phyloP scores from a whole-genome alignment of 2,113 vertebrate species.

The Passer montanus region DNA sequence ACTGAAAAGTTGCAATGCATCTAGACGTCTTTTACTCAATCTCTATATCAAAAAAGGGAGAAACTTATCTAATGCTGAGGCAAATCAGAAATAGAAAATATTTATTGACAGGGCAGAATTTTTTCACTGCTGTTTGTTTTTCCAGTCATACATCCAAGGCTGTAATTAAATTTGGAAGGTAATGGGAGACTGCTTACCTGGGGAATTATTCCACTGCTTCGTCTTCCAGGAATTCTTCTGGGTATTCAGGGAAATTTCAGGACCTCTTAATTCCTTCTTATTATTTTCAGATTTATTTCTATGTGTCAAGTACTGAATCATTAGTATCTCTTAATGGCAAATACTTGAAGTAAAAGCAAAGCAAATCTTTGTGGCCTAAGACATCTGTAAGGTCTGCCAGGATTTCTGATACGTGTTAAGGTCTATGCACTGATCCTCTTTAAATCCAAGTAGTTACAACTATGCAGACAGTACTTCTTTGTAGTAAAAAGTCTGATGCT shows the following conservation, averaged over 20 bases:
- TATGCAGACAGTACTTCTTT: not conserved
- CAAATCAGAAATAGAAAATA: not conserved
- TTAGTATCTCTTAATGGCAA: not conserved
- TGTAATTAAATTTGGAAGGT: conserved; percentile 11
- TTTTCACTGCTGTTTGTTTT: conserved; percentile 1
- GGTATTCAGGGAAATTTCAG: not conserved
- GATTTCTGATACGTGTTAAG: not conserved
- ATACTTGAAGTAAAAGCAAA: not conserved
- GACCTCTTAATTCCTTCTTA: not conserved
- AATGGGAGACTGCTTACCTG: not conserved
- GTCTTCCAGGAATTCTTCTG: conserved; percentile 14
- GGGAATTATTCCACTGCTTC: conserved; percentile 1
- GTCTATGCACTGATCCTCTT: not conserved
- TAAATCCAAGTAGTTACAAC: not conserved
- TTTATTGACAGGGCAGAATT: not conserved
- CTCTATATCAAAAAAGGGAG: not conserved
- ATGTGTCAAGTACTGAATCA: not conserved
- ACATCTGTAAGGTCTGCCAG: not conserved
- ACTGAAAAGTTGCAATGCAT: not conserved
- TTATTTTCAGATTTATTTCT: conserved; percentile 10
- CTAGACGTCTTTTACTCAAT: not conserved
- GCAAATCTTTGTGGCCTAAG: not conserved
- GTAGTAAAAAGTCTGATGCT: not conserved
- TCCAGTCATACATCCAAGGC: not conserved
- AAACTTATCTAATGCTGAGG: not conserved